Base-by-base conservation (phyloP, 2,797 vertebrate genomes). In the Sebastes steindachneri region DNA sequence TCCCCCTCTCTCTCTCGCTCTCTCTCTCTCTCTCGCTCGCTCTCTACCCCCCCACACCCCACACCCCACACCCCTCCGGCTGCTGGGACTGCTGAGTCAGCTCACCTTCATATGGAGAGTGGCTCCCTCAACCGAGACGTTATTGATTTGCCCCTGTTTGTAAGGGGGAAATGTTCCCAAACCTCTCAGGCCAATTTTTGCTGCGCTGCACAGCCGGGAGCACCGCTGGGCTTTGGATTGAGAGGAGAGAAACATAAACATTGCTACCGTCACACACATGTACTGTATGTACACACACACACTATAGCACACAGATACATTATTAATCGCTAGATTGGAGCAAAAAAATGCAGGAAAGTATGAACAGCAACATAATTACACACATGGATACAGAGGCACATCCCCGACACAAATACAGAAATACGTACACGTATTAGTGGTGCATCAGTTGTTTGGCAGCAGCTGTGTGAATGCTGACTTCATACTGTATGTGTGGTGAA, bases 61-160 rank as follows among this genome's bases (percentile, higher is more conserved):
- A 5, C 26, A 26, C 9, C 69, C 15, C 3, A 19, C 26, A 37
- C 59, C 69, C 64, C 71, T 58, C 59, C 5, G 55, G 84, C 88
- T 62, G 68, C 73, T 25, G 55, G 89, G 77, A 79, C 80, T 84
- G 94, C 93, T 89, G 93, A 92, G 80, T 94, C 94, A 94, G 93
- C 91, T 60, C 86, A 72, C 88, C 91, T 87, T 85, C 86, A 54
- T 90, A 93, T 94, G 91, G 92, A 93, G 91, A 93, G 89, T 84
- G 88, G 86, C 88, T 93, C 87, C 83, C 82, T 93, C 90, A 93
- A 89, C 90, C 82, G 88, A 93, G 91, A 94, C 87, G 58, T 87
- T 96, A 95, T 95, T 93, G 93, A 95, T 94, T 93, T 89, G 86
- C 88, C 89, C 89, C 89, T 81, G 86, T 90, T 94, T 94, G 91